phyloP scores from a whole-genome alignment of 2,797 vertebrate genomes.

The Pangasius krempfi region DNA sequence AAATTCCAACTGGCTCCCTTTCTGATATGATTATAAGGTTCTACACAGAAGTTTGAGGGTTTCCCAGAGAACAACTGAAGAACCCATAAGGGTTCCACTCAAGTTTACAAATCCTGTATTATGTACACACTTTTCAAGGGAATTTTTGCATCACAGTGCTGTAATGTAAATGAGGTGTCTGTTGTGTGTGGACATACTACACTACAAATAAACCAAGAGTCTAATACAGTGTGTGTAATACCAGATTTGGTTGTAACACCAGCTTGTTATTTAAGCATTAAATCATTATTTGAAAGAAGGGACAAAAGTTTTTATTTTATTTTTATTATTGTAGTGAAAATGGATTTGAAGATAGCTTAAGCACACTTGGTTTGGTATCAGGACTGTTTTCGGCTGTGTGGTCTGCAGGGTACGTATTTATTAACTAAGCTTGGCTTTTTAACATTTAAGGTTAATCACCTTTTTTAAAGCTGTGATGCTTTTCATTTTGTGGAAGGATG shows the following conservation, averaged over 20 bases:
- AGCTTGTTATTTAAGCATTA: neutral
- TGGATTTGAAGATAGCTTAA: slow-evolving; percentile 89
- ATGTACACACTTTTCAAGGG: neutral
- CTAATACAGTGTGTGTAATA: neutral
- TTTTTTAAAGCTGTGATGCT: slow-evolving; percentile 17
- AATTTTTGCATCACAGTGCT: neutral
- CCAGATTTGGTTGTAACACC: too few species aligned
- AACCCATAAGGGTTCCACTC: neutral
- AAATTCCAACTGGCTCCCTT: neutral
- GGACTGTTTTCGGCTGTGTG: slow-evolving; percentile 87
- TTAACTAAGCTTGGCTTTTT: slow-evolving; percentile 39
- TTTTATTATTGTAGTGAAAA: slow-evolving; percentile 76
- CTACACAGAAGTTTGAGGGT: neutral
- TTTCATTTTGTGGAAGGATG: slow-evolving; percentile 66
- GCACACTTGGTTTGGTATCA: slow-evolving; percentile 91
- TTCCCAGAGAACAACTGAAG: too few species aligned
- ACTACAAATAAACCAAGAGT: neutral
- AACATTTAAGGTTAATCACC: neutral
- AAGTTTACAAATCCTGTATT: neutral
- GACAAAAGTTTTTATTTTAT: neutral
- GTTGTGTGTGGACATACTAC: neutral
- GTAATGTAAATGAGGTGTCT: neutral
- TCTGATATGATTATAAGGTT: neutral
- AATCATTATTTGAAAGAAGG: neutral
- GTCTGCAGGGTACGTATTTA: slow-evolving; percentile 85